Percentiles rank a stretch among this genome's conserved stretches.
Conservation (phyloP, 2,888 invertebrate genomes). For the Acanthosepion pharaonis region DNA sequence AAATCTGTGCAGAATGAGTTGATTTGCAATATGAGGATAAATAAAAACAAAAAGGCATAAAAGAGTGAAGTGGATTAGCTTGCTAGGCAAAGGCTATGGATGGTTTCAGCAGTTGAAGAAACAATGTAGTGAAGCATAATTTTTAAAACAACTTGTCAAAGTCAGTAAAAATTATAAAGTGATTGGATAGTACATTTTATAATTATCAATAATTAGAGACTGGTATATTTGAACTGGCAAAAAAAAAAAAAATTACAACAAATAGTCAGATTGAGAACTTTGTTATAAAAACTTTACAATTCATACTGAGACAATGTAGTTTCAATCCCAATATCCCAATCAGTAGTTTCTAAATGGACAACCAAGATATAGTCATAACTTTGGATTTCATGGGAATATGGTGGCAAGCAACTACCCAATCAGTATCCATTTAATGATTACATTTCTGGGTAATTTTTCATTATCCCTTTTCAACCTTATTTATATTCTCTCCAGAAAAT, state of each 20-base stretch:
- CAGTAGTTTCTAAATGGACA: not conserved
- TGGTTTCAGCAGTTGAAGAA: not conserved
- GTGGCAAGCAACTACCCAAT: too few relatives aligned
- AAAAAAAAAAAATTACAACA: not conserved
- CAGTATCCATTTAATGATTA: too few relatives aligned
- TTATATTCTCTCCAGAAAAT: too few relatives aligned
- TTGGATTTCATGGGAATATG: not conserved
- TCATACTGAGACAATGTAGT: not conserved
- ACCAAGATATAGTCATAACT: not conserved
- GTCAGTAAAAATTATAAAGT: not conserved
- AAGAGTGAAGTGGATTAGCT: not conserved
- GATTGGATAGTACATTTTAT: not conserved
- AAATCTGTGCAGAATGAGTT: not conserved
- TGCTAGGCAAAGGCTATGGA: not conserved
- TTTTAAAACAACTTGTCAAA: conserved; percentile 14
- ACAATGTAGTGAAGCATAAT: not conserved
- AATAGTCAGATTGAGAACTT: not conserved
- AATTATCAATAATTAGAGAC: not conserved
- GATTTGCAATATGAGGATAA: not conserved
- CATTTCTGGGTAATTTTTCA: too few relatives aligned
- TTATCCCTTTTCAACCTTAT: too few relatives aligned
- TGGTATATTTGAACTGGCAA: conserved; percentile 5
- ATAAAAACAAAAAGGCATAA: not conserved
- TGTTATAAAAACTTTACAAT: not conserved
- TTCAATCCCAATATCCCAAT: not conserved